phyloP scores from a whole-genome alignment of 2,888 invertebrate genomes.

The Noctua pronuba region DNA sequence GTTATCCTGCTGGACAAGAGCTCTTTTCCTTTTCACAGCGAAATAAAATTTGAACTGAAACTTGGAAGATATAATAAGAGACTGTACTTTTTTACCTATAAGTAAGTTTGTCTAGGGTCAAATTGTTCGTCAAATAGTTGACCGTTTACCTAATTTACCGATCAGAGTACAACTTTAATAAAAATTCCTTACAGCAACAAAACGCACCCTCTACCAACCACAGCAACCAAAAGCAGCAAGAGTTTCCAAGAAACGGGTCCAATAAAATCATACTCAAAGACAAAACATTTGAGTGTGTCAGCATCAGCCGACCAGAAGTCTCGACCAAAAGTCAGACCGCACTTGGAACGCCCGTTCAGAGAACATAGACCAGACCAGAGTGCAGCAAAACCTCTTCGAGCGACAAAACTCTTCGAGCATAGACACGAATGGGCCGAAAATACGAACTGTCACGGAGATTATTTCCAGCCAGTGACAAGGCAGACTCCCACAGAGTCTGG shows the following conservation, averaged over 20 bases:
- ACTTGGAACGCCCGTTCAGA: constrained; percentile 77
- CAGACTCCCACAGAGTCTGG: constrained; percentile 79
- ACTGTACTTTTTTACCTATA: constrained; percentile 7
- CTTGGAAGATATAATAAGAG: background rate
- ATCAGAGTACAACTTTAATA: background rate
- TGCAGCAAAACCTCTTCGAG: constrained; percentile 80
- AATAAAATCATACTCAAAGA: constrained; percentile 71
- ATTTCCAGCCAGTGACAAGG: constrained; percentile 80
- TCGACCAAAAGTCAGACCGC: constrained; percentile 69
- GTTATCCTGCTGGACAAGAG: background rate
- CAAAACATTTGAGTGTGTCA: constrained; percentile 78
- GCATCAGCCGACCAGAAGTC: constrained; percentile 82
- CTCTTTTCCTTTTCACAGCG: constrained; percentile 17
- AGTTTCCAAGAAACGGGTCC: constrained; percentile 81
- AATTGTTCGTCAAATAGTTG: background rate
- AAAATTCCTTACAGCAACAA: constrained; percentile 73
- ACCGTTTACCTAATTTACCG: background rate
- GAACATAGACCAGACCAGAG: constrained; percentile 82
- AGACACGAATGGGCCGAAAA: constrained; percentile 70
- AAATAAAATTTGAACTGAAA: background rate
- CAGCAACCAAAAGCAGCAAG: constrained; percentile 78
- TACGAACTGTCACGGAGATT: constrained; percentile 75
- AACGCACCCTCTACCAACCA: constrained; percentile 76
- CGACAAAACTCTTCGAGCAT: constrained; percentile 78
- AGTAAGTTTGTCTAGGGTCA: background rate